Base-by-base conservation (phyloP, 2,888 invertebrate genomes). In the Acanthosoma haemorrhoidale region DNA sequence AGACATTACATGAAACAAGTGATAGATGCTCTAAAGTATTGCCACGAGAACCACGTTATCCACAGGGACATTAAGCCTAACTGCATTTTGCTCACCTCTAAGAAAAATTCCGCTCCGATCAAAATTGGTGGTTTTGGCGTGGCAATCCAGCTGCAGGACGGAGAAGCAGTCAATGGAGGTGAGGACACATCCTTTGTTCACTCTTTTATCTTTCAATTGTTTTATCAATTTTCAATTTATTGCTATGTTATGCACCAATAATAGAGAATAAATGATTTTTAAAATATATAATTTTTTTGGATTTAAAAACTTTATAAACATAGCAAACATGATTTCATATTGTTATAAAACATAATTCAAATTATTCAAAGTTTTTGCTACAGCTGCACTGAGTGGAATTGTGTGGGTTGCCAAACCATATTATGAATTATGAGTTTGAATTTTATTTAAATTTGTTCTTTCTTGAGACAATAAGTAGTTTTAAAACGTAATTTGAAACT, bases 1-100 rank as follows among this genome's bases (percentile, higher is more conserved):
- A 96, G 96, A 80, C 98, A 99, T 84, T 99, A 99, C 85, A 94
- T 98, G 93, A 88, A 96, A 69, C 98, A 99, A 83, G 94, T 99
- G 74, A 83, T 99, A 75, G 97, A 98, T 80, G 97, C 98, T 2
- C 83, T 99, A 67, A 88, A 94, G 77, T 99, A 98, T 84, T 97
- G 98, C 80, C 99, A 99, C 82, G 95, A 95, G 81, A 96, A 96
- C 80, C 93, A 96, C 82, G 96, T 99, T 77, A 91, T 98, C 77
- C 99, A 99, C 81, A 88, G 98, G 73, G 98, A 99, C 82, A 90
- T 99, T 76, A 90, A 97, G 77, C 98, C 98, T 9, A 97, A 98
- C 78, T 97, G 96, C 83, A 93, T 97, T 64, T 85, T 99, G 63
- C 83, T 99, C 71, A 96, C 98, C 39, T 95, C 94, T 69, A 90